phyloP scores from a whole-genome alignment of 2,113 vertebrate genomes.

The Callocephalon fimbriatum region DNA sequence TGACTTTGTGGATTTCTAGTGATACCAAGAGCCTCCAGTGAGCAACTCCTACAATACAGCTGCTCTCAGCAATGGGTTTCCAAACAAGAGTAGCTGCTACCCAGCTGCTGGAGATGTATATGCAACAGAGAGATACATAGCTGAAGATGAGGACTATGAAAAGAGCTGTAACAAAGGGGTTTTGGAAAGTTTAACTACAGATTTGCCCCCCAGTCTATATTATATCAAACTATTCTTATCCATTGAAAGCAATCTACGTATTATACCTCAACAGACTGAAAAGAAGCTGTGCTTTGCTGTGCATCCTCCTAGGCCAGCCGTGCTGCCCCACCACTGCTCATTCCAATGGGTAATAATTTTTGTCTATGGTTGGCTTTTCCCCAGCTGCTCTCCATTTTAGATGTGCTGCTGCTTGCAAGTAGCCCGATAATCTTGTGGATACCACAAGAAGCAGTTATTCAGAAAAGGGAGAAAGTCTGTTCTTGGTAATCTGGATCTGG shows the following conservation, averaged over 20 bases:
- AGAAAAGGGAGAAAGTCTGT: neutral
- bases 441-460: neutral
- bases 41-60: neutral
- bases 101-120: neutral
- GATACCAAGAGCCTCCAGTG: neutral
- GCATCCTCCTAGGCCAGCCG: neutral
- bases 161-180: neutral
- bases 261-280: neutral
- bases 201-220: neutral
- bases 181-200: neutral
- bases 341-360: too few relatives aligned
- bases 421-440: neutral
- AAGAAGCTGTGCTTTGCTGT: neutral
- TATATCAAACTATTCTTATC: too few relatives aligned
- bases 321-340: neutral
- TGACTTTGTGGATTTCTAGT: neutral
- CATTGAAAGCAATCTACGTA: rapidly evolving
- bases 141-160: neutral
- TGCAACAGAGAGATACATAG: neutral
- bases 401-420: neutral
- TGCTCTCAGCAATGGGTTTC: neutral
- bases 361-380: neutral
- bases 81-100: neutral
- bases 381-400: neutral
- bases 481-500: too few relatives aligned